These are phyloP conservation scores for Brachionus plicatilis DNA, from an alignment of 1,140 invertebrate species.

Conservation along the genomic window DNA sequence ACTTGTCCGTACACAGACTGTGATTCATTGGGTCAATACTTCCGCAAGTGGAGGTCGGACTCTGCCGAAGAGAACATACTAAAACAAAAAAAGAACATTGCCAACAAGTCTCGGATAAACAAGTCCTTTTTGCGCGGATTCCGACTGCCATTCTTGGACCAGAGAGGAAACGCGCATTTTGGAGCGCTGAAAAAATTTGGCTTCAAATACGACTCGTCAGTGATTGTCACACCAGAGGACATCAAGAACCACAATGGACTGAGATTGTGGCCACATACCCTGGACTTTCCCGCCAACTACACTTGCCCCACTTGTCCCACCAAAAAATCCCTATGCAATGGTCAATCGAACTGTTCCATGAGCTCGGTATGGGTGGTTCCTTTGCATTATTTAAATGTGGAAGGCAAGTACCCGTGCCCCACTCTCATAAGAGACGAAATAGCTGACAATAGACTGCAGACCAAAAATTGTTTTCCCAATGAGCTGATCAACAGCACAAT, in stretches of 20 bases:
- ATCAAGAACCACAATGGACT: not conserved
- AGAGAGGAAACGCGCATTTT: constrained; percentile 9
- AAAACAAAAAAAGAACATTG: constrained; percentile 12
- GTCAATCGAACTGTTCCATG: constrained; percentile 21
- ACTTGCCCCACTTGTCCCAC: constrained; percentile 27
- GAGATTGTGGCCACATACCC: constrained; percentile 27
- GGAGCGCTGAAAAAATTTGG: constrained; percentile 10
- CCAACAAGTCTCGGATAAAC: not conserved
- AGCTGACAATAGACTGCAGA: not conserved
- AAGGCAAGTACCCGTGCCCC: constrained; percentile 21
- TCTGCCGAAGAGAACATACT: not conserved
- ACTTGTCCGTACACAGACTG: constrained; percentile 37
- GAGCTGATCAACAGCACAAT: not conserved
- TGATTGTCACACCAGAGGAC: not conserved
- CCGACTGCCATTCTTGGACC: not conserved
- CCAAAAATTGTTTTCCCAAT: not conserved
- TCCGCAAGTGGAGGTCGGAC: not conserved
- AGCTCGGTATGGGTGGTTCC: constrained; percentile 8
- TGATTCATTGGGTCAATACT: not conserved
- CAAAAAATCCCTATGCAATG: not conserved
- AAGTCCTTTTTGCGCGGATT: constrained; percentile 13
- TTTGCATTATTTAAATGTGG: constrained; percentile 21
- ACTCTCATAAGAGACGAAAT: not conserved
- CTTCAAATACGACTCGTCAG: constrained; percentile 32
- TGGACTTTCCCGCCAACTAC: constrained; percentile 19